Evolutionary conservation across 1,140 invertebrate species (phyloP).

Genomic region (Drosophila micromelanica): DNA sequence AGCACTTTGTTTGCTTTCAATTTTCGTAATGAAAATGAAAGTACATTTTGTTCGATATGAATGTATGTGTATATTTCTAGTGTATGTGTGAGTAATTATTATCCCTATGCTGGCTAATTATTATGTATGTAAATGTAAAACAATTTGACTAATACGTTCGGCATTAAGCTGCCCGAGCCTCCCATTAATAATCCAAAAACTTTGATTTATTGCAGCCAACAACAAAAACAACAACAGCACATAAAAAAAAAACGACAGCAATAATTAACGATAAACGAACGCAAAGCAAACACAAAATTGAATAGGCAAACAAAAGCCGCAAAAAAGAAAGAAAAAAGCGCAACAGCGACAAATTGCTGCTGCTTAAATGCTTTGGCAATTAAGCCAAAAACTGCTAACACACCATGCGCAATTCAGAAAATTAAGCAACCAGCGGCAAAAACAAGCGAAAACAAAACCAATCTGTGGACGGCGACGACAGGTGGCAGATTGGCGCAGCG

Average conservation of each 20-base stretch:
- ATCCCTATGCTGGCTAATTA: conserved; percentile 48
- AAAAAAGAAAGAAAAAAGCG: not conserved
- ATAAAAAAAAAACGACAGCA: conserved; percentile 6
- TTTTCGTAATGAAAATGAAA: conserved; percentile 64
- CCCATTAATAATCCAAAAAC: conserved; percentile 40
- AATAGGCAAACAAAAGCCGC: conserved; percentile 23
- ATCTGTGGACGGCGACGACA: conserved; percentile 57
- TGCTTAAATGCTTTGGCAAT: conserved; percentile 68
- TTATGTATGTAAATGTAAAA: conserved; percentile 68
- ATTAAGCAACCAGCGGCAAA: conserved; percentile 58
- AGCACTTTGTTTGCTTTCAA: conserved; percentile 54
- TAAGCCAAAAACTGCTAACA: conserved; percentile 68
- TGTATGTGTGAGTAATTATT: conserved; percentile 43
- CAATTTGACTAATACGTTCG: conserved; percentile 23
- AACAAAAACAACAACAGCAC: conserved; percentile 9
- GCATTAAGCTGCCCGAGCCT: conserved; percentile 4
- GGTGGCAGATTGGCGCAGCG: conserved; percentile 51
- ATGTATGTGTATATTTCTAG: not conserved
- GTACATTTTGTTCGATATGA: conserved; percentile 2
- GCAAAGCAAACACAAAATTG: conserved; percentile 54
- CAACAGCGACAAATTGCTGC: conserved; percentile 22
- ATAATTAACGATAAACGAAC: conserved; percentile 65
- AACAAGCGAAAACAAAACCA: conserved; percentile 23
- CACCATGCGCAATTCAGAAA: conserved; percentile 72
- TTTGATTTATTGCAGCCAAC: conserved; percentile 73